Evolutionary conservation across 2,797 vertebrate genomes (phyloP).

Genomic region (Takifugu rubripes): DNA sequence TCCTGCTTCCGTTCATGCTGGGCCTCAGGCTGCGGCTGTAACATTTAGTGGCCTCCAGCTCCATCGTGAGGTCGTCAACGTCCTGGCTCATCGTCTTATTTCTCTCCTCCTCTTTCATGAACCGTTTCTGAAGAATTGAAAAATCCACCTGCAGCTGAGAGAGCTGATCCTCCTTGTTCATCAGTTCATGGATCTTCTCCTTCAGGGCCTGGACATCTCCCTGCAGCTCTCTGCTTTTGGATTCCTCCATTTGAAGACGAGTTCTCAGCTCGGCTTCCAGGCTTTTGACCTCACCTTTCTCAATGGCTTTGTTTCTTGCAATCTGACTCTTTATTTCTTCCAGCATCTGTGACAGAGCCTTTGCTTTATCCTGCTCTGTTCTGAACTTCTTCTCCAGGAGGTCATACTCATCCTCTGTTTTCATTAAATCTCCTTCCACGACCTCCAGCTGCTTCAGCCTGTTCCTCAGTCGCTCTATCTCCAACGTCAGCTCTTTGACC

Average conservation of each 20-base stretch:
- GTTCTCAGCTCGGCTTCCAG: conserved; percentile 86
- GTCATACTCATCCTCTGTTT: conserved; percentile 95
- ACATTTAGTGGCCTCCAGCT: conserved; percentile 87
- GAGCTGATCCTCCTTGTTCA: conserved; percentile 97
- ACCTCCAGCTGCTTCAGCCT: conserved; percentile 92
- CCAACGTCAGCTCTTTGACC: conserved; percentile 83
- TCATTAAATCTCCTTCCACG: conserved; percentile 94
- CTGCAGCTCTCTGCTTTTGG: conserved; percentile 83
- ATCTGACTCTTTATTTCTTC: conserved; percentile 91
- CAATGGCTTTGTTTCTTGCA: conserved; percentile 88
- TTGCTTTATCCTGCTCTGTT: conserved; percentile 91
- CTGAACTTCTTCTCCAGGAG: conserved; percentile 91
- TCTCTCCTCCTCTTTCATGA: conserved; percentile 85
- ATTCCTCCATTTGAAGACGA: conserved; percentile 86
- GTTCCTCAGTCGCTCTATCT: conserved; percentile 87
- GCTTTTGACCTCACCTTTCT: conserved; percentile 85
- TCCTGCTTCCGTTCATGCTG: conserved; percentile 84
- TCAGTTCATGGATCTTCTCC: conserved; percentile 95
- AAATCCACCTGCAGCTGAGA: conserved; percentile 92
- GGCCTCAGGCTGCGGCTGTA: conserved; percentile 89
- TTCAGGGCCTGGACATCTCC: conserved; percentile 91
- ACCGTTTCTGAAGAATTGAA: conserved; percentile 84
- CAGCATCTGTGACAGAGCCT: conserved; percentile 82
- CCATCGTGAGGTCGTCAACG: conserved; percentile 80
- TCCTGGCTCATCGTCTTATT: conserved; percentile 86